Percentiles rank a stretch among this genome's conserved stretches.
phyloP scores from a whole-genome alignment of 2,888 invertebrate species.

The Megastigmus dorsalis region DNA sequence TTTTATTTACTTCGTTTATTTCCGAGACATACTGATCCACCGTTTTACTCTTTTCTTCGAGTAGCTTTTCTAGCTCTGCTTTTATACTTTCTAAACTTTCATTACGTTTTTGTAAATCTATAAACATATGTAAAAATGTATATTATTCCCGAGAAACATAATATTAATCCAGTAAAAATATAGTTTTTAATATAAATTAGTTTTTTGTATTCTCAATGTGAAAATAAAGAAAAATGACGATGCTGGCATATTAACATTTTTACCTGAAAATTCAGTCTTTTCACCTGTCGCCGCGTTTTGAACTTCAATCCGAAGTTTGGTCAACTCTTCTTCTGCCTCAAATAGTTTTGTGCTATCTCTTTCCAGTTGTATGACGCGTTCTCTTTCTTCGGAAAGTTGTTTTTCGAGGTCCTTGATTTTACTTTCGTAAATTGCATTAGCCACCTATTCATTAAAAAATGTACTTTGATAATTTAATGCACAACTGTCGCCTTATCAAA shows the following conservation, averaged over 20 bases:
- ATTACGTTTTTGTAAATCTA: constrained; percentile 65
- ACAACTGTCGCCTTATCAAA: background rate
- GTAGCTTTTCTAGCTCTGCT: constrained; percentile 68
- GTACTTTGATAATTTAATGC: constrained; percentile 14
- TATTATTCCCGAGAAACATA: no score
- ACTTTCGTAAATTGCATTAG: constrained; percentile 74
- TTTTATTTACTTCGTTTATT: constrained; percentile 63
- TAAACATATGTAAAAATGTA: background rate
- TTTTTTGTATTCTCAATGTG: background rate
- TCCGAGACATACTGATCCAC: constrained; percentile 70
- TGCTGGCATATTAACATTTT: no score
- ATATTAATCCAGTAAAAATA: background rate
- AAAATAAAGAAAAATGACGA: background rate
- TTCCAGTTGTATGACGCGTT: constrained; percentile 75
- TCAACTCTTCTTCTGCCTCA: constrained; percentile 81
- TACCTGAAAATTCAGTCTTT: constrained; percentile 43
- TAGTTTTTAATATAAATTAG: background rate
- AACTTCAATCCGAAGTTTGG: constrained; percentile 78
- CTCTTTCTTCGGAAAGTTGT: constrained; percentile 73
- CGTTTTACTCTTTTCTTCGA: constrained; percentile 64
- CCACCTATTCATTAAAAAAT: constrained; percentile 69
- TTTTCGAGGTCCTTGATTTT: constrained; percentile 76
- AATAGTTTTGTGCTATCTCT: constrained; percentile 77
- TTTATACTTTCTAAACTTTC: constrained; percentile 70
- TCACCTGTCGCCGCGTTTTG: constrained; percentile 68